phyloP scores from a whole-genome alignment of 2,888 invertebrate species.

The Drosophila demipolita region DNA sequence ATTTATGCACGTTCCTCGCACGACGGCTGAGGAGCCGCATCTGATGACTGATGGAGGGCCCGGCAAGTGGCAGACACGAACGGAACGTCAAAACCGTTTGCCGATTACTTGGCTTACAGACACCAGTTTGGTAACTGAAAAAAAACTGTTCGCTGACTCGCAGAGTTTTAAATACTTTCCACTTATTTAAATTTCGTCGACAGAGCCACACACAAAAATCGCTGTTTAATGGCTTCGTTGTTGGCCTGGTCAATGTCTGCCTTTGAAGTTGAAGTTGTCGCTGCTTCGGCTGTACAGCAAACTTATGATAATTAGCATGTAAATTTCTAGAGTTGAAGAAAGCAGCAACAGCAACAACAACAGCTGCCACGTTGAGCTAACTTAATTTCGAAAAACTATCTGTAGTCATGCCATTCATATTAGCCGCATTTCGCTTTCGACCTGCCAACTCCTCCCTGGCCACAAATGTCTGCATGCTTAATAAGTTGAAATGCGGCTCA shows the following conservation, averaged over 20 bases:
- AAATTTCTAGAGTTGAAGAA: conserved; percentile 67
- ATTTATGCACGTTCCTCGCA: conserved; percentile 42
- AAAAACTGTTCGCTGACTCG: conserved; percentile 36
- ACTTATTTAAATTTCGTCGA: conserved; percentile 79
- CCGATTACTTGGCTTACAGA: conserved; percentile 21
- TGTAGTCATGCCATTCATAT: conserved; percentile 55
- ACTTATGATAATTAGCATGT: conserved; percentile 78
- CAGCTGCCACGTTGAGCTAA: conserved; percentile 34
- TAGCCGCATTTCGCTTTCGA: conserved; percentile 60
- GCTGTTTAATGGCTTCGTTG: conserved; percentile 47
- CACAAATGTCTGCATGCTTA: conserved; percentile 29
- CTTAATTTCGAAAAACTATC: conserved; percentile 47
- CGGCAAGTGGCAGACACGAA: conserved; percentile 45
- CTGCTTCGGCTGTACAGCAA: conserved; percentile 46
- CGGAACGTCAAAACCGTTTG: conserved; percentile 30
- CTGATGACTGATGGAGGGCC: conserved; percentile 38
- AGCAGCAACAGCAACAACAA: conserved; percentile 40
- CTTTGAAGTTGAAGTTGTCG: conserved; percentile 40
- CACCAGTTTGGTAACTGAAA: conserved; percentile 17
- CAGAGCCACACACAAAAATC: conserved; percentile 52
- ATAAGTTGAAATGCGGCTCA: conserved; percentile 46
- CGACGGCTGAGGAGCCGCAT: conserved; percentile 13
- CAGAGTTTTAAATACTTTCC: conserved; percentile 70
- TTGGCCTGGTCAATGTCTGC: conserved; percentile 47
- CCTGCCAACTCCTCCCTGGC: conserved; percentile 49